These are phyloP conservation scores for Caranx ignobilis DNA, from an alignment of 2,113 vertebrate genomes.

Conservation along the genomic window DNA sequence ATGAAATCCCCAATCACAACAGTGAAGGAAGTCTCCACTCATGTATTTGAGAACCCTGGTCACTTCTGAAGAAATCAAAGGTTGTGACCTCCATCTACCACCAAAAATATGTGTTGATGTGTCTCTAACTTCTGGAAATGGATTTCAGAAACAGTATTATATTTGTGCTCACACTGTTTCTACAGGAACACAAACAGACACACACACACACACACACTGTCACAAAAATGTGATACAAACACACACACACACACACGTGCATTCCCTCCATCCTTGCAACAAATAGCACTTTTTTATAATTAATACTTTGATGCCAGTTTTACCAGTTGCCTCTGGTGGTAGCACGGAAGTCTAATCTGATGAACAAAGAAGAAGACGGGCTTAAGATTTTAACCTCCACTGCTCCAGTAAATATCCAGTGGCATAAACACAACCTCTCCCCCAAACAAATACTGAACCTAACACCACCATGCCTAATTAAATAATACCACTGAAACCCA, in stretches of 20 bases:
- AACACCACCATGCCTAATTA: slow-evolving; percentile 41
- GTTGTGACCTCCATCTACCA: not conserved
- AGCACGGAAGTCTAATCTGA: slow-evolving; percentile 71
- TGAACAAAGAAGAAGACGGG: slow-evolving; percentile 68
- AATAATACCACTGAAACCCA: slow-evolving; percentile 47
- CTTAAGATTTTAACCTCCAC: slow-evolving; percentile 73
- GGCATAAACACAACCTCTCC: slow-evolving; percentile 75
- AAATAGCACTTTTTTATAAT: slow-evolving; percentile 58
- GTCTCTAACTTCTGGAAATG: slow-evolving; percentile 1
- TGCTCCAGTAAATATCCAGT: slow-evolving; percentile 76
- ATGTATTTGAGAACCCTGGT: not conserved
- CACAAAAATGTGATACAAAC: slow-evolving; percentile 8
- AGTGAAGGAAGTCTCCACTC: not conserved
- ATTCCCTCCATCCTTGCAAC: slow-evolving; percentile 15
- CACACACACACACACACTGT: not conserved
- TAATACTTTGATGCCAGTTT: slow-evolving; percentile 66
- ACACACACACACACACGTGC: not conserved
- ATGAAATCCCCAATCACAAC: not conserved
- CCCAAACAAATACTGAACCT: slow-evolving; percentile 54
- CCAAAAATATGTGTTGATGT: not conserved
- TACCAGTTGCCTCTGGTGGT: slow-evolving; percentile 59
- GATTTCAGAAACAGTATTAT: slow-evolving; percentile 17
- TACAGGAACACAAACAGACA: not conserved
- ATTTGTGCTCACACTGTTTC: not conserved
- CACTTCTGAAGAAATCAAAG: not conserved